Conservation (phyloP, 2,113 vertebrate species). For the Bagarius yarrelli region DNA sequence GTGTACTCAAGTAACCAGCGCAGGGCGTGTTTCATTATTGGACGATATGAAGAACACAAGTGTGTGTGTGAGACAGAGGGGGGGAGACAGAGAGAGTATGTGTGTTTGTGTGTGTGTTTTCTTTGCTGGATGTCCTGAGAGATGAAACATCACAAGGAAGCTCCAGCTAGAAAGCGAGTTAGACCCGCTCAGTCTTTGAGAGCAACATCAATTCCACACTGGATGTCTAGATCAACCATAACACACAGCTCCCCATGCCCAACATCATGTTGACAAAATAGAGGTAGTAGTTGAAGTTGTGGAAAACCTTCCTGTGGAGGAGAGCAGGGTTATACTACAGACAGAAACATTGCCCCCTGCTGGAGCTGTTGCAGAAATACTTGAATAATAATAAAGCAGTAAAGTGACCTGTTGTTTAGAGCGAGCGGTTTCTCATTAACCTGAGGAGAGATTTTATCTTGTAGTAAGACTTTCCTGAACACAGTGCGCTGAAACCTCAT, state of each 20-base stretch:
- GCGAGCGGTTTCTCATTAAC: conserved; percentile 83
- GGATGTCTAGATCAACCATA: conserved; percentile 72
- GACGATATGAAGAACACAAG: conserved; percentile 55
- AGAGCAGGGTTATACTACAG: not conserved
- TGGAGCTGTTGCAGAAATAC: not conserved
- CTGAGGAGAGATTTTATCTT: conserved; percentile 71
- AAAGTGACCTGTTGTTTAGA: conserved; percentile 79
- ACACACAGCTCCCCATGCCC: conserved; percentile 78
- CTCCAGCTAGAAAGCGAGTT: too few species aligned
- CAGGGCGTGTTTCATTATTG: conserved; percentile 59
- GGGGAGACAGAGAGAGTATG: too few species aligned
- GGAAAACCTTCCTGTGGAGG: conserved; percentile 75
- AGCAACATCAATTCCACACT: conserved; percentile 81
- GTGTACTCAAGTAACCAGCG: conserved; percentile 73
- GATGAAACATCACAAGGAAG: too few species aligned
- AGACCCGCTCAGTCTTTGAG: conserved; percentile 81
- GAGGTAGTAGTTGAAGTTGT: conserved; percentile 90
- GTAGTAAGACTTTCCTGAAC: conserved; percentile 80
- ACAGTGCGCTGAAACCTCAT: conserved; percentile 74
- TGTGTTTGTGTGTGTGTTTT: not conserved
- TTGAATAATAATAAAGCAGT: not conserved
- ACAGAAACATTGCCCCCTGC: not conserved
- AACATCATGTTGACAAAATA: conserved; percentile 89
- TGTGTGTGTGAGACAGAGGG: too few species aligned
- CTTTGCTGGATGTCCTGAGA: too few species aligned